phyloP scores from a whole-genome alignment of 1,140 invertebrate species.

The Nephotettix cincticeps region DNA sequence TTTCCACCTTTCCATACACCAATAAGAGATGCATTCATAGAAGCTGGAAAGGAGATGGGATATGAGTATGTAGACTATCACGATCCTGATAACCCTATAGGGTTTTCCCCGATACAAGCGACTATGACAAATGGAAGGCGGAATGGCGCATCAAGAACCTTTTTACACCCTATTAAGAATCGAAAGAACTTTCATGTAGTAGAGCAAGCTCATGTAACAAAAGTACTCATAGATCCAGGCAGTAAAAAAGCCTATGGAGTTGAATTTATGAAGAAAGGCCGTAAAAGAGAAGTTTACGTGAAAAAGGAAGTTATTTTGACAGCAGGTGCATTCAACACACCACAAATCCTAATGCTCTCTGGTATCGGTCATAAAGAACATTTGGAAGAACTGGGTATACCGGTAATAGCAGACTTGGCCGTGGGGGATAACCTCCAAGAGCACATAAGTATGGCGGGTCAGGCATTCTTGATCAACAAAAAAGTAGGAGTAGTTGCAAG shows the following conservation, averaged over 20 bases:
- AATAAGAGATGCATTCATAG: conserved; percentile 79
- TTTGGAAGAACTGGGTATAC: conserved; percentile 64
- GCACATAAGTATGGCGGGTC: conserved; percentile 80
- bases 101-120: conserved; percentile 46
- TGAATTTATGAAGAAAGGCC: conserved; percentile 43
- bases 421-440: conserved; percentile 88
- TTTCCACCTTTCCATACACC: conserved; percentile 84
- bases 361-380: conserved; percentile 79
- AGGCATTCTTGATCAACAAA: conserved; percentile 77
- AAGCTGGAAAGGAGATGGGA: conserved; percentile 85
- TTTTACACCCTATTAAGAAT: conserved; percentile 57
- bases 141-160: conserved; percentile 39
- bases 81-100: conserved; percentile 57
- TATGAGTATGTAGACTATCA: conserved; percentile 91
- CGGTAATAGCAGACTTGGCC: conserved; percentile 65
- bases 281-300: conserved; percentile 52
- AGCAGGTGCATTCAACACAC: conserved; percentile 74
- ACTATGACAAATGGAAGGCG: conserved; percentile 40
- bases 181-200: conserved; percentile 65
- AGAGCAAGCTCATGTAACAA: conserved; percentile 55
- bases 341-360: conserved; percentile 82
- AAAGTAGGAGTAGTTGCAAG: conserved; percentile 77
- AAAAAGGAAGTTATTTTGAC: conserved; percentile 65
- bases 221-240: conserved; percentile 58
- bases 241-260: conserved; percentile 57